phyloP scores from a whole-genome alignment of 2,113 vertebrate species.

The Odontophorus gujanensis region DNA sequence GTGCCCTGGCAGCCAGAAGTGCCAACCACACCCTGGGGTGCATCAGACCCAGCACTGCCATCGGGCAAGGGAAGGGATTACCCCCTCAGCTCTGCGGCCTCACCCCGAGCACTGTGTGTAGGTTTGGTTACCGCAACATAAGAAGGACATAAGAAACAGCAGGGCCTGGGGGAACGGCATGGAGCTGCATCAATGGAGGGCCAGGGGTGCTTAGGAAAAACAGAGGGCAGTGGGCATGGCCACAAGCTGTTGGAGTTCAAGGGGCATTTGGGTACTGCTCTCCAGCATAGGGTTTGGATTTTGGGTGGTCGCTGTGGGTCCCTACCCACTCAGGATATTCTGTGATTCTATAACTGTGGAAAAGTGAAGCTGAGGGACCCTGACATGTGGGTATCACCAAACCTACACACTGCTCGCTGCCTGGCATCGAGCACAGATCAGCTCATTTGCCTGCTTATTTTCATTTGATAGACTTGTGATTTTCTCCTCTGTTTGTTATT shows the following conservation, averaged over 20 bases:
- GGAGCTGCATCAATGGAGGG: background rate
- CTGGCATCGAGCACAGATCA: fast-evolving
- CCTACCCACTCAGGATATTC: no score
- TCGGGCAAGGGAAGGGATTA: no score
- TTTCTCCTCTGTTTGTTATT: background rate
- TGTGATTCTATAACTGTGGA: no score
- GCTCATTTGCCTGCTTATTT: fast-evolving
- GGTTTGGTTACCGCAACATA: background rate
- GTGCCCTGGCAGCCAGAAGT: background rate
- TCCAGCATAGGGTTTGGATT: no score
- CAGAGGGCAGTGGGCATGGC: no score
- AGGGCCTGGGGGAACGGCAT: background rate
- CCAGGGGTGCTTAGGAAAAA: no score
- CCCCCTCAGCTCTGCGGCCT: no score
- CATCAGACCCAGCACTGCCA: no score
- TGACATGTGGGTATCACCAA: fast-evolving
- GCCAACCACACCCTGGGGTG: background rate
- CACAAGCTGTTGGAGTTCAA: no score
- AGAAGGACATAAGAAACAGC: background rate
- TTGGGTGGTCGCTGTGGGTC: no score
- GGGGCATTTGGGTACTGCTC: no score
- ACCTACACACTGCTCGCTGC: background rate
- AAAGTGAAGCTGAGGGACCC: background rate
- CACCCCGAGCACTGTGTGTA: background rate
- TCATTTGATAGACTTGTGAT: background rate